Percentiles rank a stretch among this genome's conserved stretches.
phyloP scores from a whole-genome alignment of 2,888 invertebrate genomes.

The Merodon equestris region DNA sequence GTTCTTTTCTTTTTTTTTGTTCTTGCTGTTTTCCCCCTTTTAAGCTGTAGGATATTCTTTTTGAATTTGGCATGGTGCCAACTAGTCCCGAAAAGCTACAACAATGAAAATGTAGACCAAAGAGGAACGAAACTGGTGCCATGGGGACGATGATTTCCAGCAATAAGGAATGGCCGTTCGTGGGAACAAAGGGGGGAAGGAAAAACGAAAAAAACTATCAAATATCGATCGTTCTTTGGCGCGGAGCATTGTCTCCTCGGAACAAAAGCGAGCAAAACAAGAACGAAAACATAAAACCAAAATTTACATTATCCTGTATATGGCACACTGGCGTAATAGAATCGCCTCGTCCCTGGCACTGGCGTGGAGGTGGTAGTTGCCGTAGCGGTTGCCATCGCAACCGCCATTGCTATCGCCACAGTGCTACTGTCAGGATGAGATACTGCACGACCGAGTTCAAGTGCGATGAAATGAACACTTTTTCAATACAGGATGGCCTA shows the following conservation, averaged over 20 bases:
- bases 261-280: constrained; percentile 5
- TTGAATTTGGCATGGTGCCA: constrained; percentile 60
- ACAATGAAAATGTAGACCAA: constrained; percentile 37
- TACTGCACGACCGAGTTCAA: constrained; percentile 42
- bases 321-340: constrained; percentile 41
- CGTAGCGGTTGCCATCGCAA: too few relatives aligned
- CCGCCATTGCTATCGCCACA: too few relatives aligned
- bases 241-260: constrained; percentile 34
- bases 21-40: constrained; percentile 18
- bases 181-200: background rate
- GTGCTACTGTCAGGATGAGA: background rate
- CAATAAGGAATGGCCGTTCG: constrained; percentile 55
- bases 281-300: constrained; percentile 43
- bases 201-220: constrained; percentile 43
- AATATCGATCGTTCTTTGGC: constrained; percentile 58
- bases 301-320: constrained; percentile 59
- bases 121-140: constrained; percentile 55
- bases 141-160: constrained; percentile 54
- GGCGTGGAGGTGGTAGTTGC: background rate
- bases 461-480: constrained; percentile 55
- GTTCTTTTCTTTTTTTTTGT: constrained; percentile 37
- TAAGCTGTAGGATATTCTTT: constrained; percentile 14
- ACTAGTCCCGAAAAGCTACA: constrained; percentile 53
- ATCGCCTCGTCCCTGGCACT: constrained; percentile 11
- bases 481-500: constrained; percentile 58